phyloP scores from a whole-genome alignment of 1,140 invertebrate species.

The Zaprionus ornatus region DNA sequence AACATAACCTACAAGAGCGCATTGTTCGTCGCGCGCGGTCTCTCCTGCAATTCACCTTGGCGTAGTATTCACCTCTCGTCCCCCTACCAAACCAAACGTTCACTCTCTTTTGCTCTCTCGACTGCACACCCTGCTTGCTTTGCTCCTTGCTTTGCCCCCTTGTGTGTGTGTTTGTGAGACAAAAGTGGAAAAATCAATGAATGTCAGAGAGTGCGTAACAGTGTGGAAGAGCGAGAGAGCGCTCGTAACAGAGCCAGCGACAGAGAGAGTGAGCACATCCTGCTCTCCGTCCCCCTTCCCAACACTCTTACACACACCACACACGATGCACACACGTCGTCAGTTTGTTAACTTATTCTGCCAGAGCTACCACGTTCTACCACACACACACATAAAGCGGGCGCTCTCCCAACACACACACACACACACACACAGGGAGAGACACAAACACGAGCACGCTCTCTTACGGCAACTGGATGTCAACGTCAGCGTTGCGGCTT shows the following conservation, averaged over 20 bases:
- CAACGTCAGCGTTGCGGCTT: conserved; percentile 75
- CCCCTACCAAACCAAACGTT: no score
- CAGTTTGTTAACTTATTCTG: conserved; percentile 73
- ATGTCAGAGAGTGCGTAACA: conserved; percentile 42
- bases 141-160: background rate
- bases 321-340: conserved; percentile 56
- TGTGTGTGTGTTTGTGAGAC: background rate
- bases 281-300: conserved; percentile 21
- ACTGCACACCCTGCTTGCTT: background rate
- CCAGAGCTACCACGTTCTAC: conserved; percentile 53
- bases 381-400: conserved; percentile 38
- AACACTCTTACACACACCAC: conserved; percentile 17
- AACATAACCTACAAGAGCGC: conserved; percentile 39
- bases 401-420: conserved; percentile 9
- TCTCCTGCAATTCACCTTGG: background rate
- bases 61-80: background rate
- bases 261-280: conserved; percentile 27
- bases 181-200: conserved; percentile 61
- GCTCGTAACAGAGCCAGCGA: conserved; percentile 7
- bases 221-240: conserved; percentile 21
- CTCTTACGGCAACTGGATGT: conserved; percentile 22
- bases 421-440: conserved; percentile 14
- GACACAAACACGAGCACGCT: conserved; percentile 6
- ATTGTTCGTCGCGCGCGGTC: background rate
- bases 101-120: background rate